These are phyloP conservation scores for Brachionus koreanus DNA, from an alignment of 1,140 invertebrate genomes.

Conservation along the genomic window DNA sequence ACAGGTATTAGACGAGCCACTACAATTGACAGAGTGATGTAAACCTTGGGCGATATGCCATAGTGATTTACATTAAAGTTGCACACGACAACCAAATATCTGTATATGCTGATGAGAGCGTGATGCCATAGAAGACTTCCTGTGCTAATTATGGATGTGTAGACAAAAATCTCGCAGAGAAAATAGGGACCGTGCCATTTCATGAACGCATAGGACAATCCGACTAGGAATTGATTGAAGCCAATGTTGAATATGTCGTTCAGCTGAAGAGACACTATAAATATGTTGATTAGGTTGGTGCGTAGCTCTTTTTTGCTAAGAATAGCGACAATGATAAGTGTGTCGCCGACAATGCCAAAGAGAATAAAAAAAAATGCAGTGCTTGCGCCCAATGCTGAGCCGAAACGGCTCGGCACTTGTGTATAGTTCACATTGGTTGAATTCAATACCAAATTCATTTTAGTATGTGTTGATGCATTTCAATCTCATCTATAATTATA, in stretches of 20 bases:
- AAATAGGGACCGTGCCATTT: constrained; percentile 22
- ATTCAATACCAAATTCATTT: neutral
- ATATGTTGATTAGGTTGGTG: constrained; percentile 36
- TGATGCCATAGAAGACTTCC: constrained; percentile 57
- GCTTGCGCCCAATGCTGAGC: constrained; percentile 15
- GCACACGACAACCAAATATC: constrained; percentile 56
- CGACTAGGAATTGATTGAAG: constrained; percentile 55
- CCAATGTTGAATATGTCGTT: constrained; percentile 57
- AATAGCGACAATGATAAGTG: neutral
- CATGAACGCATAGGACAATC: constrained; percentile 52
- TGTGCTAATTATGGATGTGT: constrained; percentile 21
- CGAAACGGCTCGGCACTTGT: neutral
- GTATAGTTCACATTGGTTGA: neutral
- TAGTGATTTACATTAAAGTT: constrained; percentile 52
- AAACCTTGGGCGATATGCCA: constrained; percentile 54
- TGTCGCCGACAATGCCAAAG: constrained; percentile 29
- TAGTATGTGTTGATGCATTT: neutral
- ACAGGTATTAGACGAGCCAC: constrained; percentile 53
- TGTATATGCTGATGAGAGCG: constrained; percentile 56
- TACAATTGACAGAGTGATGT: constrained; percentile 53
- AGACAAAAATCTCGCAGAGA: constrained; percentile 39
- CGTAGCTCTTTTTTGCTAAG: constrained; percentile 19
- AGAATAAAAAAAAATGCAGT: constrained; percentile 39
- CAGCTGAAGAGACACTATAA: constrained; percentile 50
- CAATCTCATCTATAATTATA: neutral